phyloP scores from a whole-genome alignment of 2,113 vertebrate genomes.

The Thunnus maccoyii region DNA sequence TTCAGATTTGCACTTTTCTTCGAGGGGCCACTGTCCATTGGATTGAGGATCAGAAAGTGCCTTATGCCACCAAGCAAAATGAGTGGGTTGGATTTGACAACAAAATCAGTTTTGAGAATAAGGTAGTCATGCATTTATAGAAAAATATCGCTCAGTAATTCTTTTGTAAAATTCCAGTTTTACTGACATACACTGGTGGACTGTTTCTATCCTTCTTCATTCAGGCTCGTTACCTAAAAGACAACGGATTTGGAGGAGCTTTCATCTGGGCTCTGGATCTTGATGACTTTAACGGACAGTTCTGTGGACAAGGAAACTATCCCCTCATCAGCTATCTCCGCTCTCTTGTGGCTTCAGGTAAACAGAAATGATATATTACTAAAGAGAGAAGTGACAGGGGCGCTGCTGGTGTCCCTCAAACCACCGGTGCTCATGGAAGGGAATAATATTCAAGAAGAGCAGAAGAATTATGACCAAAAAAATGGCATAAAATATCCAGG shows the following conservation, averaged over 20 bases:
- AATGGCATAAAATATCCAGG: too few relatives aligned
- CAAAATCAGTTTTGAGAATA: conserved; percentile 80
- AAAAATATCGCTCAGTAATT: neutral
- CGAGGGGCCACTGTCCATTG: conserved; percentile 73
- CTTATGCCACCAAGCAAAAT: conserved; percentile 81
- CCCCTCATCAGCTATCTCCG: conserved; percentile 81
- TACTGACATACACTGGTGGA: neutral
- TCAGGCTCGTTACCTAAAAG: conserved; percentile 84
- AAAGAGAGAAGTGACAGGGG: too few relatives aligned
- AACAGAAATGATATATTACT: neutral
- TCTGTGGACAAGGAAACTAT: conserved; percentile 83
- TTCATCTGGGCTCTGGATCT: conserved; percentile 88
- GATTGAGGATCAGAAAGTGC: conserved; percentile 85
- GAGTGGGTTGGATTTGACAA: conserved; percentile 88
- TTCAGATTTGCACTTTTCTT: conserved; percentile 86
- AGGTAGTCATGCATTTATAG: conserved; percentile 74
- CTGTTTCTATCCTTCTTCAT: conserved; percentile 32
- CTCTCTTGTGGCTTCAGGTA: conserved; percentile 72
- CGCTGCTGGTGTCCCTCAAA: too few relatives aligned
- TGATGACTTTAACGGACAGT: conserved; percentile 87
- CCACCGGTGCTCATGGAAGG: too few relatives aligned
- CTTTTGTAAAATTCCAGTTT: neutral
- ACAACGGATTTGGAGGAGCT: conserved; percentile 85
- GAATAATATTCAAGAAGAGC: too few relatives aligned
- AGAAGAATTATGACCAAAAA: too few relatives aligned